Base-by-base conservation (phyloP, 2,797 vertebrate genomes). In the Ctenopoma kingsleyae region DNA sequence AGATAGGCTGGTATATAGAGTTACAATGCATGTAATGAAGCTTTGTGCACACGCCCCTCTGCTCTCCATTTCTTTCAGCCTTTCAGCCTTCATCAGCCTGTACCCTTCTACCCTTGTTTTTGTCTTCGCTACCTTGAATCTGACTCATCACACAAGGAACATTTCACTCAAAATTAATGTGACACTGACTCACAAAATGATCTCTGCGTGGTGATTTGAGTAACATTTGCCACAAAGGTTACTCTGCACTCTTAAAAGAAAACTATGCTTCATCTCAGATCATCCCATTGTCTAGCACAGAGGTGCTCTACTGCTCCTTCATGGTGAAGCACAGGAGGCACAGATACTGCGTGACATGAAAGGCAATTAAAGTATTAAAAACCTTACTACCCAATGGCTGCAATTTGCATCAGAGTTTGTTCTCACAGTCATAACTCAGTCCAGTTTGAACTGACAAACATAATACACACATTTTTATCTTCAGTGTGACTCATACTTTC, bases 21-120 rank as follows among this genome's bases (percentile, higher is more conserved):
- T 78, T 76, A 82, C 74, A 65, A 60, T 67, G 73, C 83, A 87
- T 86, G 70, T 82, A 82, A 89, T 84, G 71, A 83, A 72, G 67
- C 74, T 70, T 46, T 23, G 17, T 25, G 46, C 66, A 44, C 17
- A 48, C 55, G 32, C 67, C 23, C 63, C 57, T 20, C 17, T 19
- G 56, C 62, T 51, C 59, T 56, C 23, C 17, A 12, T 58, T 70
- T 63, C 67, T 65, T 54, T 51, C 36, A 30, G n/a, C n/a, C n/a
- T n/a, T n/a, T n/a, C n/a, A 40, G 19, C 49, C 3, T 75, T 51
- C 49, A n/a, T 43, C 23, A 51, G 35, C 25, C 56, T 5, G 12
- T 52, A 50, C 36, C 67, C 27, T 73, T 25, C 17, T n/a, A 17
- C 8, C 19, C 38, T 52, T 69, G 53, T 72, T 77, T 74, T 60